Base-by-base conservation (phyloP, 2,888 invertebrate species). In the Drosophila neoperkinsi region DNA sequence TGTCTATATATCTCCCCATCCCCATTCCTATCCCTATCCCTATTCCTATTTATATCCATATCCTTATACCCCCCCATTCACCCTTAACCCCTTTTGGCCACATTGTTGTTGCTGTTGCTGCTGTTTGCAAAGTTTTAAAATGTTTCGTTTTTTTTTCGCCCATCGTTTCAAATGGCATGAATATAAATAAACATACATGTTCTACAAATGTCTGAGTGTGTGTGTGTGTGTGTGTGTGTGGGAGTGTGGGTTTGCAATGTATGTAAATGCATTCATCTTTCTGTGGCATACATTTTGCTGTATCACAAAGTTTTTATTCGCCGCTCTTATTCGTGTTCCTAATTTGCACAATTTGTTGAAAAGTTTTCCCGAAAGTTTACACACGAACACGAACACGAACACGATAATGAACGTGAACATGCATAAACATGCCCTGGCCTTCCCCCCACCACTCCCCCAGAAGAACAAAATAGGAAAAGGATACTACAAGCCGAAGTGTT, bases 301-400 rank as follows among this genome's bases (percentile, higher is more conserved):
- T 71, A 51, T 56, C 55, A 51, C 49, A 59, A 77, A 80, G 56
- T 74, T 80, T 71, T 68, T 71, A 3, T n/a, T 36, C 36, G 57
- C 68, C 59, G 74, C 36, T 80, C 74, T 65, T 60, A 65, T 77
- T 77, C 69, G 64, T 58, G 74, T 70, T 74, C 73, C 74, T 75
- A 79, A 84, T 87, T 87, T 82, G 71, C 70, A 67, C 62, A 81
- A 74, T 81, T 84, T 73, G 72, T 63, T 64, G 57, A 57, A 78
- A 79, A 82, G 52, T 80, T 77, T 59, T 11, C 33, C 25, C 34
- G 30, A 41, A 59, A 46, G 51, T 50, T 51, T 53, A 16, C 34
- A 34, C 61, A 56, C 46, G 51, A 43, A 55, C 25, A 25, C 31
- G 33, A 33, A 4, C 28, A 4, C 21, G 30, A 57, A 38, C 51